Percentiles rank a stretch among this genome's conserved stretches.
Evolutionary conservation across 2,113 vertebrate genomes (phyloP).

Genomic region (Paramormyrops kingsleyae): DNA sequence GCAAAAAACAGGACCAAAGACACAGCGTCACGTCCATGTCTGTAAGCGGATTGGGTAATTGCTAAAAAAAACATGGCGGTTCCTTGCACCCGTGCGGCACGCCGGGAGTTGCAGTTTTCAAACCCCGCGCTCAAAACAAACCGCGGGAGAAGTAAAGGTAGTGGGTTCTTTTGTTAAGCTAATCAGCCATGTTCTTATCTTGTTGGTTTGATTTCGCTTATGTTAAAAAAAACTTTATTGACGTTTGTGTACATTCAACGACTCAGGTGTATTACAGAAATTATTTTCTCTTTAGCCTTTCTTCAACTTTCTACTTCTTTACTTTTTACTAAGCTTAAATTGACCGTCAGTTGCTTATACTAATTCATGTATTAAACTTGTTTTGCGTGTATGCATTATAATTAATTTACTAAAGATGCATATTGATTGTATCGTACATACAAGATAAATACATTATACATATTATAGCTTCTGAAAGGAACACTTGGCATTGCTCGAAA

Average conservation of each 20-base stretch:
- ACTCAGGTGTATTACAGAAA: neutral
- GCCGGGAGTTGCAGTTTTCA: constrained; percentile 30
- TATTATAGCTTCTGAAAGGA: neutral
- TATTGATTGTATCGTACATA: neutral
- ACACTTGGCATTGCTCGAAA: neutral
- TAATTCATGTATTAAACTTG: neutral
- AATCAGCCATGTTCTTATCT: neutral
- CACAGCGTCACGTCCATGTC: constrained; percentile 28
- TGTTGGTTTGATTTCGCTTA: neutral
- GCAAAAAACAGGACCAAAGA: constrained; percentile 43
- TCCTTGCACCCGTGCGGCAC: neutral
- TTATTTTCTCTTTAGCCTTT: neutral
- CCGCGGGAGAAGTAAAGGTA: neutral
- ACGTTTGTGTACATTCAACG: neutral
- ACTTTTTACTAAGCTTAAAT: neutral
- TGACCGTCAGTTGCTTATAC: neutral
- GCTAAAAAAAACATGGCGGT: constrained; percentile 30
- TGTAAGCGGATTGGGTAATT: constrained; percentile 41
- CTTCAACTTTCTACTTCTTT: neutral
- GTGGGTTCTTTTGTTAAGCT: neutral
- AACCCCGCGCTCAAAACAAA: constrained; percentile 1
- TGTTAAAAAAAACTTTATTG: neutral
- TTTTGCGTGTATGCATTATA: neutral
- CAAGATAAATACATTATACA: neutral
- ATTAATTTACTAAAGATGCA: neutral